These are phyloP conservation scores for Aricia artaxerxes DNA, from an alignment of 2,888 invertebrate genomes.

Conservation along the genomic window DNA sequence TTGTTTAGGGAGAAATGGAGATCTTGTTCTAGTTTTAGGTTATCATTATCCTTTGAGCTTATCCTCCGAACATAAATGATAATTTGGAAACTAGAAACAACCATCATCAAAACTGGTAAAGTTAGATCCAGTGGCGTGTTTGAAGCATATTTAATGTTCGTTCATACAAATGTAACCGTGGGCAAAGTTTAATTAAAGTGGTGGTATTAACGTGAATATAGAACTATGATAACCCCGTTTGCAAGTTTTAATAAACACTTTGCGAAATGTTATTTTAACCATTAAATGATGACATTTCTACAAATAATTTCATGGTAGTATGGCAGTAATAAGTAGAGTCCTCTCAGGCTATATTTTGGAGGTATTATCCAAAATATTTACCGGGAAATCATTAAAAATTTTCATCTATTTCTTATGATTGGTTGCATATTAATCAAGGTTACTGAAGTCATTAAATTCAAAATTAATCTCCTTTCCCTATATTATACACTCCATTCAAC, in stretches of 20 bases:
- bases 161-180: conserved; percentile 56
- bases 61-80: neutral
- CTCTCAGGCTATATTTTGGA: no score
- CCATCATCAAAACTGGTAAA: conserved; percentile 49
- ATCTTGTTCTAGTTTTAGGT: neutral
- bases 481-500: no score
- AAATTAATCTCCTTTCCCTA: no score
- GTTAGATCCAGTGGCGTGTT: conserved; percentile 56
- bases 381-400: no score
- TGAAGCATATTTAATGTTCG: conserved; percentile 58
- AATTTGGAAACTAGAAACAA: conserved; percentile 12
- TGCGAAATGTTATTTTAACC: neutral
- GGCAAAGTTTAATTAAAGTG: conserved; percentile 66
- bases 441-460: no score
- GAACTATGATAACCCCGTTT: conserved; percentile 45
- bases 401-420: no score
- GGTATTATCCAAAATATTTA: no score
- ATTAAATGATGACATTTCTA: neutral
- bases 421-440: no score
- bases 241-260: neutral
- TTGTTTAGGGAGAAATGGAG: neutral
- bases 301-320: neutral
- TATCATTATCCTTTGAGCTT: neutral
- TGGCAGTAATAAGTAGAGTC: no score
- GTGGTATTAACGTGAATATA: conserved; percentile 46